phyloP scores from a whole-genome alignment of 1,140 invertebrate genomes.

The Macrobrachium nipponense region DNA sequence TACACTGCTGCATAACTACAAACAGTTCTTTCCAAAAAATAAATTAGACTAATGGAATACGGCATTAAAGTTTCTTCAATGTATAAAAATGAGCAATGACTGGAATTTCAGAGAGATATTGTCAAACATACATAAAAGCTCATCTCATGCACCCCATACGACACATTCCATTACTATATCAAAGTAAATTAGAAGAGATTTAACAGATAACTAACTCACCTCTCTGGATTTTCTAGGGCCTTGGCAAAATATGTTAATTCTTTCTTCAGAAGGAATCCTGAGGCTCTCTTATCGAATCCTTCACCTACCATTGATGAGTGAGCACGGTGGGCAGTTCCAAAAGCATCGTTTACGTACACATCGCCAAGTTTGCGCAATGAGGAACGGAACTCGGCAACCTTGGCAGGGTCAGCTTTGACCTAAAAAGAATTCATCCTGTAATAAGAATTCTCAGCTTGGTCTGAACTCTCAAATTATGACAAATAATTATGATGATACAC shows the following conservation, averaged over 20 bases:
- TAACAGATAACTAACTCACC: slow-evolving; percentile 67
- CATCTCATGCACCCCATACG: no score
- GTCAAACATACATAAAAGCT: no score
- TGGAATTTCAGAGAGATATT: no score
- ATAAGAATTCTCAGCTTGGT: neutral
- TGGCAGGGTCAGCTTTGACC: slow-evolving; percentile 83
- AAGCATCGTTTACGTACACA: slow-evolving; percentile 99
- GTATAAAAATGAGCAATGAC: no score
- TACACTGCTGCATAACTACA: no score
- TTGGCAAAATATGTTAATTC: slow-evolving; percentile 98
- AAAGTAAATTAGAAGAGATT: neutral
- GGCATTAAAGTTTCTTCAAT: no score
- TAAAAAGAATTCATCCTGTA: slow-evolving; percentile 66
- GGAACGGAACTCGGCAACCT: slow-evolving; percentile 86
- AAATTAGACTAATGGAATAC: no score
- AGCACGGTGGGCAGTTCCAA: slow-evolving; percentile 98
- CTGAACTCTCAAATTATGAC: no score
- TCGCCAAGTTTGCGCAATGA: slow-evolving; percentile 96
- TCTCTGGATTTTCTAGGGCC: slow-evolving; percentile 94
- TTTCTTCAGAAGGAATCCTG: slow-evolving; percentile 97
- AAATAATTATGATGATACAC: no score
- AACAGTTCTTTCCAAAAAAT: no score
- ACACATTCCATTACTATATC: neutral
- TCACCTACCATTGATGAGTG: slow-evolving; percentile 92
- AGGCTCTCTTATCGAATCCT: slow-evolving; percentile 77